Evolutionary conservation across 2,113 vertebrate genomes (phyloP).

Genomic region (Alethe castanea): DNA sequence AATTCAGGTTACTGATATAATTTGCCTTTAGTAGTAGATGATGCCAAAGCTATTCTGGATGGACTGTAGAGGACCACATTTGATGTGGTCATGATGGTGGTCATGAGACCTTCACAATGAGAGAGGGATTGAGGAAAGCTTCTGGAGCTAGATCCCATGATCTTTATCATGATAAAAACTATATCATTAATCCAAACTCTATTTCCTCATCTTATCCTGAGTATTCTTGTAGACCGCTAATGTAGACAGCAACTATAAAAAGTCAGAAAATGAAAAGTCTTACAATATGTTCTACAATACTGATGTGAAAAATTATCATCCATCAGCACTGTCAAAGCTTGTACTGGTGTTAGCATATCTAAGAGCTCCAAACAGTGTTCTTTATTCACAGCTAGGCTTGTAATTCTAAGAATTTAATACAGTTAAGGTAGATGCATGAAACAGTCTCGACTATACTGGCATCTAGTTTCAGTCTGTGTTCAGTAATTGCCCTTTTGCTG

Average conservation of each 20-base stretch:
- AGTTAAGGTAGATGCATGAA: background rate
- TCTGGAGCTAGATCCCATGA: background rate
- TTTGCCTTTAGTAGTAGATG: background rate
- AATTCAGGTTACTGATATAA: background rate
- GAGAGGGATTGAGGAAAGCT: background rate
- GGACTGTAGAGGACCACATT: background rate
- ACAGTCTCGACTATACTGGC: background rate
- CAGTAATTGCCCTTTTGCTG: background rate
- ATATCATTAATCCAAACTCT: background rate
- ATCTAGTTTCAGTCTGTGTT: background rate
- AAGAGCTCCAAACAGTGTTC: background rate
- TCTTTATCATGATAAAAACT: background rate
- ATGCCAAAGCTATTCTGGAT: background rate
- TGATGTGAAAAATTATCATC: background rate
- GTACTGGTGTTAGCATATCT: background rate
- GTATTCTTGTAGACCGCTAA: background rate
- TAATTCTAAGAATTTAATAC: background rate
- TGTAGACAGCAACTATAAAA: background rate
- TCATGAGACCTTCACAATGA: background rate
- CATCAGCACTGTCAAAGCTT: background rate
- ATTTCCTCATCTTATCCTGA: background rate
- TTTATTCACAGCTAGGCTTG: background rate
- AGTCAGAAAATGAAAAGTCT: background rate
- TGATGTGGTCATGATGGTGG: background rate
- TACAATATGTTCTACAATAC: background rate